These are phyloP conservation scores for Gallinago jamesoni DNA, from an alignment of 2,113 vertebrate species.

Conservation along the genomic window DNA sequence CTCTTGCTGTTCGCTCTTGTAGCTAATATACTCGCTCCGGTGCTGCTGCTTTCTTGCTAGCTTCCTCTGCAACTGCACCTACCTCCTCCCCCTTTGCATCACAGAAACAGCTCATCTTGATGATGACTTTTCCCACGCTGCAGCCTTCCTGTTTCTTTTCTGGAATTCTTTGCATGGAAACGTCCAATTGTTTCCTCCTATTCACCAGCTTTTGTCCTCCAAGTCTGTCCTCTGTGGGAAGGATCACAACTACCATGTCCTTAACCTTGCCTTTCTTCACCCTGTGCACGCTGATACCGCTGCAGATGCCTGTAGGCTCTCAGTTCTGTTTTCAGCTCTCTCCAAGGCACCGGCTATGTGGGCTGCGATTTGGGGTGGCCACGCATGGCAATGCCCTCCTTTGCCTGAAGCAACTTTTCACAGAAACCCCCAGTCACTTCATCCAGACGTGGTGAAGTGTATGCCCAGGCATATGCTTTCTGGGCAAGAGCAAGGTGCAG, in stretches of 20 bases:
- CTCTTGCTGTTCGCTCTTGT: not conserved
- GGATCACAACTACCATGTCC: no score
- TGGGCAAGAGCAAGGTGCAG: not conserved
- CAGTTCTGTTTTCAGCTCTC: not conserved
- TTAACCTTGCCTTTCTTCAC: not conserved
- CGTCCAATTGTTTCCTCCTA: rapidly evolving
- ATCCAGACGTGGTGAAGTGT: not conserved
- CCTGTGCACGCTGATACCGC: no score
- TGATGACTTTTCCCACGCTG: not conserved
- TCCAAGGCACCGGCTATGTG: rapidly evolving
- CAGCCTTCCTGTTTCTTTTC: not conserved
- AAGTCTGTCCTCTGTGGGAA: not conserved
- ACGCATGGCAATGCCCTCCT: not conserved
- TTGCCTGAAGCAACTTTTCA: not conserved
- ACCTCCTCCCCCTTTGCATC: not conserved
- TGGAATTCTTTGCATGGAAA: not conserved
- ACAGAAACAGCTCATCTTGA: not conserved
- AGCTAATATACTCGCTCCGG: not conserved
- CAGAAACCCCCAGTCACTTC: not conserved
- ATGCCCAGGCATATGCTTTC: not conserved
- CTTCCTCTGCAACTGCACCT: not conserved
- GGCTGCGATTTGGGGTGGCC: not conserved
- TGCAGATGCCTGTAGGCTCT: not conserved
- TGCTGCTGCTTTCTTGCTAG: not conserved
- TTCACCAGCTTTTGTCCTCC: not conserved